phyloP scores from a whole-genome alignment of 2,888 invertebrate species.

The Monoplex corrugatus region DNA sequence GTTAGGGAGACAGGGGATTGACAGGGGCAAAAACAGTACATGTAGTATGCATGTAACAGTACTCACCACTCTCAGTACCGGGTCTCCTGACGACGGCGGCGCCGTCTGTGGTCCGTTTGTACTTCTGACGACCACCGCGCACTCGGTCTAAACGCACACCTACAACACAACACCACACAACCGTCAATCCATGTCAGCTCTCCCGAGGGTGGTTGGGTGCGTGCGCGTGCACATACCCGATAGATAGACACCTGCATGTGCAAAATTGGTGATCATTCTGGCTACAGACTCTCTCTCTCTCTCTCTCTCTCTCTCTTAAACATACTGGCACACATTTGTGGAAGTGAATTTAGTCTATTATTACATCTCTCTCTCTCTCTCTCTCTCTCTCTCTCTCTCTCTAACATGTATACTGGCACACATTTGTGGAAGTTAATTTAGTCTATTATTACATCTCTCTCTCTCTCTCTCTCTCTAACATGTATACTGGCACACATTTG shows the following conservation, averaged over 20 bases:
- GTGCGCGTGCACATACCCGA: neutral
- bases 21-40: too few species aligned
- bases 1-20: too few species aligned
- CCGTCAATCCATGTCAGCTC: neutral
- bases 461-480: too few species aligned
- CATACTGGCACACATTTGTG: too few species aligned
- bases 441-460: too few species aligned
- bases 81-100: constrained; percentile 71
- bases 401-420: too few species aligned
- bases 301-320: neutral
- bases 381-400: too few species aligned
- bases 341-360: too few species aligned
- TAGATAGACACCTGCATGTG: neutral
- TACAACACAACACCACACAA: constrained; percentile 61
- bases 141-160: constrained; percentile 95
- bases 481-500: too few species aligned
- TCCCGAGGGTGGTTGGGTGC: neutral
- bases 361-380: too few species aligned
- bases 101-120: constrained; percentile 82
- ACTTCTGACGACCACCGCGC: constrained; percentile 97
- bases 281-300: neutral
- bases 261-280: neutral
- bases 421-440: too few species aligned
- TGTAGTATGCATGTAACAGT: too few species aligned
- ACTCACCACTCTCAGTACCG: constrained; percentile 66